Conservation (phyloP, 1,140 invertebrate genomes). For the Drosophila teissieri region DNA sequence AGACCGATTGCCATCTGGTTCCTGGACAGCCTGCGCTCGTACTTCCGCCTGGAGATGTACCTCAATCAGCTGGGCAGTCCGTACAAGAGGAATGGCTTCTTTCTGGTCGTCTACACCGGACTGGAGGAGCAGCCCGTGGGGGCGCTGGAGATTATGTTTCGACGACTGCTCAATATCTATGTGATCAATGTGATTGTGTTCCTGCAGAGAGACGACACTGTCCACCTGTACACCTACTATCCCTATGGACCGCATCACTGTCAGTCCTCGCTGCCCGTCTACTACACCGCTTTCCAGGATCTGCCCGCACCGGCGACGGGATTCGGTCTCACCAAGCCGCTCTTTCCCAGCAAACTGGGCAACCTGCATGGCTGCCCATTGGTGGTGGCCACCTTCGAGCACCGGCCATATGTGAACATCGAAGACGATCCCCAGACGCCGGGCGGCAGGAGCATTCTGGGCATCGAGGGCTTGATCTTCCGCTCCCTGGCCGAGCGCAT, state of each 20-base stretch:
- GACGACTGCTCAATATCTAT: constrained; percentile 63
- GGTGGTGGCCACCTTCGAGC: constrained; percentile 48
- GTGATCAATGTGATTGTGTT: constrained; percentile 72
- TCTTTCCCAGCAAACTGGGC: constrained; percentile 58
- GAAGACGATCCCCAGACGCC: background rate
- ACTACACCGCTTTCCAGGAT: constrained; percentile 54
- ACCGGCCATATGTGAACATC: constrained; percentile 52
- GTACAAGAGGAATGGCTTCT: constrained; percentile 70
- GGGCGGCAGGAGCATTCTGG: constrained; percentile 17
- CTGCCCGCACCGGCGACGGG: background rate
- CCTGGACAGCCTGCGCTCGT: constrained; percentile 66
- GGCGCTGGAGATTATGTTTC: constrained; percentile 61
- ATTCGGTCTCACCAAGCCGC: constrained; percentile 11
- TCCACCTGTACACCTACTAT: constrained; percentile 73
- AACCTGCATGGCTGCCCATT: constrained; percentile 61
- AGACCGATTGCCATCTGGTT: constrained; percentile 62
- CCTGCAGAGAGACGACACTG: constrained; percentile 26
- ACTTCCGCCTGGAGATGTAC: constrained; percentile 52
- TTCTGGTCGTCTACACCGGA: constrained; percentile 70
- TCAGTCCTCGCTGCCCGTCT: constrained; percentile 59
- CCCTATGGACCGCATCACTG: constrained; percentile 62
- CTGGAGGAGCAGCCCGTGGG: constrained; percentile 42
- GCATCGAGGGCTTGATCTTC: constrained; percentile 71
- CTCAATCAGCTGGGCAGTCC: constrained; percentile 36
- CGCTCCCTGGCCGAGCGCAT: constrained; percentile 54